Percentiles rank a stretch among this genome's conserved stretches.
Conservation (phyloP, 1,140 invertebrate species). For the Stenopsyche tienmushanensis region DNA sequence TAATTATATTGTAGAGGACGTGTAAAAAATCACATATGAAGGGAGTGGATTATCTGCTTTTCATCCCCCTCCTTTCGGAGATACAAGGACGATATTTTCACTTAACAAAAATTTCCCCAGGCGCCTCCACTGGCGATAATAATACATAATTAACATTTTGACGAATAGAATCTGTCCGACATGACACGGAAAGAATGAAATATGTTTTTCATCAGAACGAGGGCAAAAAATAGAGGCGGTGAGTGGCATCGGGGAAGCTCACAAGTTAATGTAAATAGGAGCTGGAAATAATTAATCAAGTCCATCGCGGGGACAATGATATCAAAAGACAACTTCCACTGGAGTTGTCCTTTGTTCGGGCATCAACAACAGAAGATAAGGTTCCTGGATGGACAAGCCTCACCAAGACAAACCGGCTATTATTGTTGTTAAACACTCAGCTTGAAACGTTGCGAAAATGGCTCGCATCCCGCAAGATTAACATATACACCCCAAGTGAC, state of each 20-base stretch:
- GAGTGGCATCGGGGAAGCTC: constrained; percentile 2
- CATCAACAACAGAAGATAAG: constrained; percentile 39
- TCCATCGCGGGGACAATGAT: constrained; percentile 37
- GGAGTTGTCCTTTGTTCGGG: constrained; percentile 35
- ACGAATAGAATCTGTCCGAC: too few relatives aligned
- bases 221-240: constrained; percentile 1
- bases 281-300: constrained; percentile 41
- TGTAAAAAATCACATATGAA: too few relatives aligned
- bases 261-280: constrained; percentile 34
- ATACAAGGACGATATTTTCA: too few relatives aligned
- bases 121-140: too few relatives aligned
- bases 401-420: constrained; percentile 32
- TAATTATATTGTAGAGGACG: too few relatives aligned
- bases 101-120: too few relatives aligned
- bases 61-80: too few relatives aligned
- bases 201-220: too few relatives aligned
- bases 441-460: constrained; percentile 11
- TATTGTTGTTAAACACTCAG: constrained; percentile 32
- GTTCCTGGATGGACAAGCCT: constrained; percentile 35
- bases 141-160: too few relatives aligned
- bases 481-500: neutral
- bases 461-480: neutral
- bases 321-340: constrained; percentile 41
- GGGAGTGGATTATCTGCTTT: too few relatives aligned
- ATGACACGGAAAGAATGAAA: too few relatives aligned